Evolutionary conservation across 2,113 vertebrate species (phyloP).

Genomic region (Acrocephalus arundinaceus): DNA sequence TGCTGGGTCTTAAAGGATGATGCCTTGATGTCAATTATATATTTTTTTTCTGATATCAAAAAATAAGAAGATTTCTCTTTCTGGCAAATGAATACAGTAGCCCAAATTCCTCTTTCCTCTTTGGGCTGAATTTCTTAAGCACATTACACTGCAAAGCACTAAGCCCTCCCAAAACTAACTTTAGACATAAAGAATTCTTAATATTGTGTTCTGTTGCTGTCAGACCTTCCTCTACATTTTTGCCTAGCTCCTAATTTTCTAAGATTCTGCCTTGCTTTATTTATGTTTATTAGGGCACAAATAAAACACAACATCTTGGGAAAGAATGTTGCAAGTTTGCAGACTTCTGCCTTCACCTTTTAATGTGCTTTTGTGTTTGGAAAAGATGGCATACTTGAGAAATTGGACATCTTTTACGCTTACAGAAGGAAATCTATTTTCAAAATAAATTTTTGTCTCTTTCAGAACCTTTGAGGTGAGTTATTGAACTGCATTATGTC

Average conservation of each 20-base stretch:
- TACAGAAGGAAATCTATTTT: conserved; percentile 18
- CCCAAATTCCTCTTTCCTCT: background rate
- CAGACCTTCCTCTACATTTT: background rate
- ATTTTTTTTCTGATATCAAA: background rate
- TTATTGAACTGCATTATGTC: background rate
- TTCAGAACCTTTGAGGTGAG: background rate
- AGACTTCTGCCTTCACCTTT: background rate
- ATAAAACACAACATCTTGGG: background rate
- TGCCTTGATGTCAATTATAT: background rate
- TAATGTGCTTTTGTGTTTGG: background rate
- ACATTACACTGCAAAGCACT: background rate
- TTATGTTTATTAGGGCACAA: background rate
- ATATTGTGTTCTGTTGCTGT: background rate
- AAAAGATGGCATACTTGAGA: background rate
- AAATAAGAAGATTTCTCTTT: background rate
- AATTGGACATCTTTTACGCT: background rate
- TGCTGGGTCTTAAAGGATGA: background rate
- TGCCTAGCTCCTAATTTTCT: background rate
- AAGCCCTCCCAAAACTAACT: background rate
- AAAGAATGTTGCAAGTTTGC: background rate
- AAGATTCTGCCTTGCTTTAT: background rate
- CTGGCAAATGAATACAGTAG: background rate
- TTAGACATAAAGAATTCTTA: background rate
- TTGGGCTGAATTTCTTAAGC: background rate
- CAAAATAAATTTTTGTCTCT: background rate